Evolutionary conservation across 2,113 vertebrate species (phyloP).

Genomic region (Cathartes aura): DNA sequence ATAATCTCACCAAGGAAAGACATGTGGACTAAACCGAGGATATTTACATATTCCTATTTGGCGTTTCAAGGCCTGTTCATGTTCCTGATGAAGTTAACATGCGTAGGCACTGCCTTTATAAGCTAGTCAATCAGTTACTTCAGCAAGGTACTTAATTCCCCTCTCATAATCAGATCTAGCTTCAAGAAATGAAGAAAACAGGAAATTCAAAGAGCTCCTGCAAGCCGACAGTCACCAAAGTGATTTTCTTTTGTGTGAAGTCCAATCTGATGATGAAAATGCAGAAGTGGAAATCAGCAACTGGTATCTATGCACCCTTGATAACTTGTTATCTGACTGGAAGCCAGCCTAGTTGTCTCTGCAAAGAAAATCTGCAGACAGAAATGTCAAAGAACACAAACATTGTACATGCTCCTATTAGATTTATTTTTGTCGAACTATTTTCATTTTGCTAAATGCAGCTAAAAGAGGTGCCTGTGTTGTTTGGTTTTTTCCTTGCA

Average conservation of each 20-base stretch:
- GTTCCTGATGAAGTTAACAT: background rate
- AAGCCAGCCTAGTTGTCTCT: slow-evolving; percentile 45
- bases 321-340: slow-evolving; percentile 59
- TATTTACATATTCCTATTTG: background rate
- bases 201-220: slow-evolving; percentile 53
- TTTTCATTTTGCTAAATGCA: background rate
- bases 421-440: slow-evolving; percentile 13
- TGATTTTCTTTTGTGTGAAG: slow-evolving; percentile 54
- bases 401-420: background rate
- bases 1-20: background rate
- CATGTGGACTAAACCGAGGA: background rate
- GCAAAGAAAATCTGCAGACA: slow-evolving; percentile 18
- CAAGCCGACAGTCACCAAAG: slow-evolving; percentile 40
- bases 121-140: slow-evolving; percentile 38
- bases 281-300: slow-evolving; percentile 53
- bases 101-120: rapidly evolving
- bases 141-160: slow-evolving; percentile 48
- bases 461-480: background rate
- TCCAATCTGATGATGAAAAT: slow-evolving; percentile 66
- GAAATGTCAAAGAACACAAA: slow-evolving; percentile 38
- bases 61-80: background rate
- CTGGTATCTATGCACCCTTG: slow-evolving; percentile 25
- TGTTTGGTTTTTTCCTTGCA: background rate
- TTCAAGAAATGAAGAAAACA: slow-evolving; percentile 35
- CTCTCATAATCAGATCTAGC: slow-evolving; percentile 45